Evolutionary conservation across 2,113 vertebrate genomes (phyloP), one percentile per base, ranked within the genome.

Genomic region (Delphinapterus leucas): DNA sequence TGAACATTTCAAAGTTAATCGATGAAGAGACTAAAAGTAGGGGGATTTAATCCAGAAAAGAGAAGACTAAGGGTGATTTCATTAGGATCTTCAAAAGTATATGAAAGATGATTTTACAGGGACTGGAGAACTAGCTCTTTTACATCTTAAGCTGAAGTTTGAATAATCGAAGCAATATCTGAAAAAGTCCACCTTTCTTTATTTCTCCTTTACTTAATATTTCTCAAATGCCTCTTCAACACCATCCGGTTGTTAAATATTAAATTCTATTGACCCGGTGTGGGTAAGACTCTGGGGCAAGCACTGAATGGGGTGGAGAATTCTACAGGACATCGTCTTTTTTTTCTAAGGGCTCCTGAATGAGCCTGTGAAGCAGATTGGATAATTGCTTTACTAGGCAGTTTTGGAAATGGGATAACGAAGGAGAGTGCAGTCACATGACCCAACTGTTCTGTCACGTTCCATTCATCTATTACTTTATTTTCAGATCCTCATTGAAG

Each of bases 81-180:
- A 21, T 38, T 23, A 38, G n/a, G 14, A 12, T 70, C 92, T 89
- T 97, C 53, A 73, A 53, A 93, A 70, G 18, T 33, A 55, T 5
- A 65, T 33, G 7, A 79, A 67, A 41, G 44, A 79, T 47, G 38
- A 83, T 41, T 86, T 79, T 44, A 41, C 17, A 44, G 49, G 36
- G 65, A 33, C 0, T 70, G 47, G 41, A 70, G 21, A 36, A 77
- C 25, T 47, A 17, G 12, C 6, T 33, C 4, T 36, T n/a, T 71
- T 28, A 61, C 14, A 18, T 38, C 18, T 60, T 55, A 58, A 70
- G 8, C 28, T 26, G 21, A 91, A 67, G 55, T 68, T 23, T 31
- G 58, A 67, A 76, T 58, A 2, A 53, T 33, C 14, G 21, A 71
- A 41, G 47, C 2, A 44, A 3, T 36, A 20, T 44, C n/a, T 85